phyloP scores from a whole-genome alignment of 2,113 vertebrate genomes.

The Leiothrix lutea region DNA sequence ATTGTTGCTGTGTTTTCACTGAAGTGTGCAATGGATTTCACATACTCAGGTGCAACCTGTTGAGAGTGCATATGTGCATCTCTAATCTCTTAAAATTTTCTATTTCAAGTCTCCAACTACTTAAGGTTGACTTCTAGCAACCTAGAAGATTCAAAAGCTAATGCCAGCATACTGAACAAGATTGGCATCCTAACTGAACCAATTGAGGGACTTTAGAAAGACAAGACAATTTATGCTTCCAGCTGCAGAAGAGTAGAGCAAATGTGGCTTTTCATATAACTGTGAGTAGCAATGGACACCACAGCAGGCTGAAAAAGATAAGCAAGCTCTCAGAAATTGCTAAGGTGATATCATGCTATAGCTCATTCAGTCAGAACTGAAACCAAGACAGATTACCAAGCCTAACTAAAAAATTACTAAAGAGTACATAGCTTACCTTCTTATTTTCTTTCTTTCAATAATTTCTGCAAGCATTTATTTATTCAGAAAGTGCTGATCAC shows the following conservation, averaged over 20 bases:
- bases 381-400: not conserved
- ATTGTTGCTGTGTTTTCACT: not conserved
- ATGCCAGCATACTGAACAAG: not conserved
- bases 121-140: constrained; percentile 2
- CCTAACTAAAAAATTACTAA: not conserved
- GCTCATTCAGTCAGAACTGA: not conserved
- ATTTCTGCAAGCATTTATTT: not conserved
- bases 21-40: not conserved
- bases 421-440: not conserved
- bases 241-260: not conserved
- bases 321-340: not conserved
- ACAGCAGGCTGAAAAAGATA: not conserved
- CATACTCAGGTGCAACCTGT: not conserved
- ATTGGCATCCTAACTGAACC: not conserved
- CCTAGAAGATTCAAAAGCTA: constrained; percentile 29
- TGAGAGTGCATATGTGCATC: not conserved
- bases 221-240: not conserved
- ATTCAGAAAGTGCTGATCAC: not conserved
- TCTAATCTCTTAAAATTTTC: constrained; percentile 21
- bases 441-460: not conserved
- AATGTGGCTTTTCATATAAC: not conserved
- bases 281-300: not conserved
- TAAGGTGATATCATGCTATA: not conserved
- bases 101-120: not conserved
- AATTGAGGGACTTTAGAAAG: not conserved